These are phyloP conservation scores for Hippocampus guttulatus DNA, from an alignment of 2,113 vertebrate species.

Conservation along the genomic window DNA sequence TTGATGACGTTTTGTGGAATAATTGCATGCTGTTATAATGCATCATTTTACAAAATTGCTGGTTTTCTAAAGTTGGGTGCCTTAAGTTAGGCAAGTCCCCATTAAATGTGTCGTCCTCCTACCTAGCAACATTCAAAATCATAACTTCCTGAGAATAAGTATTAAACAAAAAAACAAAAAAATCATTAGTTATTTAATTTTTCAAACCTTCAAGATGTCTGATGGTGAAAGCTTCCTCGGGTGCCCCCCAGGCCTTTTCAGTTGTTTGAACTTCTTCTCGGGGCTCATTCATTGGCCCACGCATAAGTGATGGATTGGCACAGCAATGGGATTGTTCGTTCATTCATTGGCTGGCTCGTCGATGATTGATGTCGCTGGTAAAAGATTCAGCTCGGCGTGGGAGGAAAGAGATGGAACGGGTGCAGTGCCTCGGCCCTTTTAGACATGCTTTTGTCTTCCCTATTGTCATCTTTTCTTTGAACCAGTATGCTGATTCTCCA, in stretches of 20 bases:
- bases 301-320: constrained; percentile 37
- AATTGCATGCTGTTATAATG: no score
- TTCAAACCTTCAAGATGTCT: neutral
- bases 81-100: neutral
- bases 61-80: neutral
- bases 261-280: constrained; percentile 18
- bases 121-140: neutral
- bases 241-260: constrained; percentile 2
- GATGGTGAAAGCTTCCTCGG: neutral
- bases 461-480: neutral
- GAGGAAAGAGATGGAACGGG: constrained; percentile 13
- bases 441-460: neutral
- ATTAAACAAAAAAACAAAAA: neutral
- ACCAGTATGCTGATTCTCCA: neutral
- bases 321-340: constrained; percentile 10
- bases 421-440: constrained; percentile 1
- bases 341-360: constrained; percentile 28
- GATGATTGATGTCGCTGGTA: constrained; percentile 44
- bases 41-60: neutral
- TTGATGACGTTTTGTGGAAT: neutral
- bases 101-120: neutral
- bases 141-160: neutral
- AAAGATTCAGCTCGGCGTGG: constrained; percentile 25
- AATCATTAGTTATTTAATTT: neutral
- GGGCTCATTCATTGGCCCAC: constrained; percentile 35